These are phyloP conservation scores for Carduelis carduelis DNA, from an alignment of 2,797 vertebrate genomes.

Conservation along the genomic window DNA sequence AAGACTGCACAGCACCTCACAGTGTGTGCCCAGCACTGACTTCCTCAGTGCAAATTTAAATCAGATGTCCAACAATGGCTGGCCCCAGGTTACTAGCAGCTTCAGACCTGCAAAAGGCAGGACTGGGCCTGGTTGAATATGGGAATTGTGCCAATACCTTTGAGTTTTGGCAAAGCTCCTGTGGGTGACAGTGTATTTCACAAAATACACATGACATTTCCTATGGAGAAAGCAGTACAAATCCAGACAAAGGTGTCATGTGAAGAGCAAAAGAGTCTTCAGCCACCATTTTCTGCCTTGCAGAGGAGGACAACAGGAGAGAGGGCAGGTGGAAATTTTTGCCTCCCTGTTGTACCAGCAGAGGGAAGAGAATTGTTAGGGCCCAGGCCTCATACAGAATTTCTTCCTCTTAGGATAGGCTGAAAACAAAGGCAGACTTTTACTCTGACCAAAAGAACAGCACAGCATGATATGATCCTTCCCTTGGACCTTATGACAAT, in stretches of 20 bases:
- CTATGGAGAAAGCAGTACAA: not conserved
- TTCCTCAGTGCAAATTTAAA: not conserved
- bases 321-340: not conserved
- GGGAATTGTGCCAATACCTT: not conserved
- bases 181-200: accelerated
- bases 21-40: not conserved
- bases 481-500: not conserved
- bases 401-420: not conserved
- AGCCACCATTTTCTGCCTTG: not conserved
- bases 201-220: not conserved
- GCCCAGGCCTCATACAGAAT: not conserved
- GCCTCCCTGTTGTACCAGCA: not conserved
- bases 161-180: not conserved
- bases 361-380: not conserved
- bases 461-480: not conserved
- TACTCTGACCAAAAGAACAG: not conserved
- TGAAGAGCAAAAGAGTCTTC: not conserved
- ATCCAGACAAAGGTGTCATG: not conserved
- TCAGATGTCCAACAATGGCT: not conserved
- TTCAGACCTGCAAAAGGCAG: not conserved
- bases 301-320: not conserved
- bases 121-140: not conserved
- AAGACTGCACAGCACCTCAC: not conserved
- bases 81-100: not conserved
- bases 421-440: not conserved